These are phyloP conservation scores for Spilosoma lubricipeda DNA, from an alignment of 2,888 invertebrate genomes.

Conservation along the genomic window DNA sequence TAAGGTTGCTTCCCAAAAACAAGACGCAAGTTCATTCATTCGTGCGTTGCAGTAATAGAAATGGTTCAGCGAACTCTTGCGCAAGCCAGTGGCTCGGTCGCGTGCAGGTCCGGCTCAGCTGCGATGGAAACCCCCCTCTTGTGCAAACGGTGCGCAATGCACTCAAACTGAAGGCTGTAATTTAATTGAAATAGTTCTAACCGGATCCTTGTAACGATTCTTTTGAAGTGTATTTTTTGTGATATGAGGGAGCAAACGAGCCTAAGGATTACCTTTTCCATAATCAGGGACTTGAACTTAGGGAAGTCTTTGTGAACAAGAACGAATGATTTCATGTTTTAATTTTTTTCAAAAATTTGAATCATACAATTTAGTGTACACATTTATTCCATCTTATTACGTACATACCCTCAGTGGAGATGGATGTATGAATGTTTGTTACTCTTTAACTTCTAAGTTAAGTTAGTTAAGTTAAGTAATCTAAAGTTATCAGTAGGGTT, in stretches of 20 bases:
- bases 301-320: too few relatives aligned
- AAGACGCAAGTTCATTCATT: slow-evolving; percentile 49
- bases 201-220: slow-evolving; percentile 8
- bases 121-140: slow-evolving; percentile 76
- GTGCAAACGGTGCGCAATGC: slow-evolving; percentile 64
- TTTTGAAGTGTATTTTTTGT: background rate
- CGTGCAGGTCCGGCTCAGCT: slow-evolving; percentile 72
- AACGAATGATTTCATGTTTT: too few relatives aligned
- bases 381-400: too few relatives aligned
- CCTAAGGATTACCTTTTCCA: too few relatives aligned
- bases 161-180: slow-evolving; percentile 31
- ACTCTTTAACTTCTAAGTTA: too few relatives aligned
- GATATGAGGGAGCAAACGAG: background rate
- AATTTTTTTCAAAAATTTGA: too few relatives aligned
- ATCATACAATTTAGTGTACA: too few relatives aligned
- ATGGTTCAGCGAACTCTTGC: slow-evolving; percentile 82
- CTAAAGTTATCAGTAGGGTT: too few relatives aligned
- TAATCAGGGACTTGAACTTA: too few relatives aligned
- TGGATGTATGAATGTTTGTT: too few relatives aligned
- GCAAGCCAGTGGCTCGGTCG: slow-evolving; percentile 59
- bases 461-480: too few relatives aligned
- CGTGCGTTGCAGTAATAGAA: slow-evolving; percentile 44
- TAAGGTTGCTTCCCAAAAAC: slow-evolving; percentile 13
- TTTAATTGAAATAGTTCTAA: slow-evolving; percentile 10
- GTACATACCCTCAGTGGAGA: too few relatives aligned